A percentile compares a stretch with the other conserved stretches of the same genome.
Conservation (phyloP, 2,888 invertebrate genomes). For the Drosophila subquinaria region DNA sequence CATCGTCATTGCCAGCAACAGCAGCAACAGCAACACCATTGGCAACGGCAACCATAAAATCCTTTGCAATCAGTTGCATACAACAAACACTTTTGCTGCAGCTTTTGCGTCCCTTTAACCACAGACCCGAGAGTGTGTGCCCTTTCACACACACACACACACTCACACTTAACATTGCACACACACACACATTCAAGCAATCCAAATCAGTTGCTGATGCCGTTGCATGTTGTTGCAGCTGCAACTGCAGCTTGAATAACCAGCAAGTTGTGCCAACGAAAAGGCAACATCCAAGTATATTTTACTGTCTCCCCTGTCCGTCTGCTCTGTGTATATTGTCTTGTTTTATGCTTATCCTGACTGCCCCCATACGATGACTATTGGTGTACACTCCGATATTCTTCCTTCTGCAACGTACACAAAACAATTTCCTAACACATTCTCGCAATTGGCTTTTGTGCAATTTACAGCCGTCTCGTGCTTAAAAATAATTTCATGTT, state of each 20-base stretch:
- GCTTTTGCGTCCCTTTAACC: constrained; percentile 28
- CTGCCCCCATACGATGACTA: constrained; percentile 14
- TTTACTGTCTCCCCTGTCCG: constrained; percentile 39
- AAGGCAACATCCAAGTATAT: constrained; percentile 57
- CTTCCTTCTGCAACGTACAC: constrained; percentile 39
- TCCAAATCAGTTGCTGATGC: constrained; percentile 48
- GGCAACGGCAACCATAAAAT: constrained; percentile 68
- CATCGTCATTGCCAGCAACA: constrained; percentile 36
- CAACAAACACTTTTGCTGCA: constrained; percentile 60
- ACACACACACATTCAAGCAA: constrained; percentile 28
- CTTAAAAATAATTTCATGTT: constrained; percentile 71
- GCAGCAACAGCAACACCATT: constrained; percentile 31
- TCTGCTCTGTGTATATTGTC: constrained; percentile 18
- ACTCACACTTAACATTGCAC: constrained; percentile 19
- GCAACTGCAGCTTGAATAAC: constrained; percentile 41
- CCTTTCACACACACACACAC: constrained; percentile 29
- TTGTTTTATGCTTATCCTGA: constrained; percentile 46
- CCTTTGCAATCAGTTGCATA: constrained; percentile 80
- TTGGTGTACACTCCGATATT: constrained; percentile 7
- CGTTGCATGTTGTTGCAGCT: constrained; percentile 35
- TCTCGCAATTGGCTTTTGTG: constrained; percentile 71
- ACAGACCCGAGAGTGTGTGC: constrained; percentile 33
- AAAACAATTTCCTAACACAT: constrained; percentile 74
- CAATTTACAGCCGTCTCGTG: constrained; percentile 71
- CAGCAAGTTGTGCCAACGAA: constrained; percentile 40